These are phyloP conservation scores for Umimayanthus kanabou DNA, from an alignment of 92 coral and sea anemone species.

Conservation along the genomic window DNA sequence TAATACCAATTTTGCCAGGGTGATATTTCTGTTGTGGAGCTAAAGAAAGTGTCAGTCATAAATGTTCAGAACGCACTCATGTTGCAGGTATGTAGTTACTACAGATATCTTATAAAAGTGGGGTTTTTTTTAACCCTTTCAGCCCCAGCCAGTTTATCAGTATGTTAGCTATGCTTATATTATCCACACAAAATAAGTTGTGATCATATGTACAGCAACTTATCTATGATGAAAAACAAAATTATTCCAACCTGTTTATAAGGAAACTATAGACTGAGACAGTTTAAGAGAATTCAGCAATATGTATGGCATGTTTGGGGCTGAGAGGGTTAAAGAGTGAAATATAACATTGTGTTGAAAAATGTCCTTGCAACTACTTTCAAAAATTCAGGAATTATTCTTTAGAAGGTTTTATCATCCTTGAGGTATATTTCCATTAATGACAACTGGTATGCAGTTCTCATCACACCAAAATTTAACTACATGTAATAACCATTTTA, in stretches of 20 bases:
- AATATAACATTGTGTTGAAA: too few relatives aligned
- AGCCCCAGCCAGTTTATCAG: too few relatives aligned
- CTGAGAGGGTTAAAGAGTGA: too few relatives aligned
- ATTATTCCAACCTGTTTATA: too few relatives aligned
- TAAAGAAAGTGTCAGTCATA: background rate
- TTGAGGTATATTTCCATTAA: background rate
- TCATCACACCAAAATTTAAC: background rate
- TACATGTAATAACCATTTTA: background rate
- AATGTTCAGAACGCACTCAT: background rate
- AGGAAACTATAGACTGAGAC: too few relatives aligned
- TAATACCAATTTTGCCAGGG: background rate
- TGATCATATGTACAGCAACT: too few relatives aligned
- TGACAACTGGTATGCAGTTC: background rate
- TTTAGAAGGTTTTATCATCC: background rate
- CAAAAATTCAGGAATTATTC: background rate
- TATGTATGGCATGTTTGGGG: too few relatives aligned
- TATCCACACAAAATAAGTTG: too few relatives aligned
- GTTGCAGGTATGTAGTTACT: background rate
- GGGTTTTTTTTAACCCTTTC: background rate
- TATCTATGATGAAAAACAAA: too few relatives aligned
- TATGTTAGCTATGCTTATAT: too few relatives aligned
- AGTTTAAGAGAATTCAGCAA: too few relatives aligned
- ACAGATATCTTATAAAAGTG: background rate
- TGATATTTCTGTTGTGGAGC: conserved; percentile 10
- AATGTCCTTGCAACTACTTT: background rate